A percentile compares a stretch with the other conserved stretches of the same genome.
Conservation (phyloP, 2,888 invertebrate genomes). For the Drosophila tanythrix region DNA sequence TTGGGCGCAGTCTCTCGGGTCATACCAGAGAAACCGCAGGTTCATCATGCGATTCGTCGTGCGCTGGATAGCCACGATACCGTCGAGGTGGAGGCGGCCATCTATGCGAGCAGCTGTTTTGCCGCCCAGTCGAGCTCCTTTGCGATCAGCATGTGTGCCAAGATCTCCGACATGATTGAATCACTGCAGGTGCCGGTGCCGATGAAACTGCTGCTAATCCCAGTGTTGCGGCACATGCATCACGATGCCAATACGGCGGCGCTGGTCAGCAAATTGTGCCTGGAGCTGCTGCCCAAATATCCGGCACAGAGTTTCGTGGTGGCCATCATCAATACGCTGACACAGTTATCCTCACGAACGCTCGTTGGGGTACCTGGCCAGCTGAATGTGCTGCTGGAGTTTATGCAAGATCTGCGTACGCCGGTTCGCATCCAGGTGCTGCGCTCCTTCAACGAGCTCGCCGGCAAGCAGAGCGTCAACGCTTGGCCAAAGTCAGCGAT, state of each 20-base stretch:
- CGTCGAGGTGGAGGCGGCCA: slow-evolving; percentile 98
- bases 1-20: slow-evolving; percentile 96
- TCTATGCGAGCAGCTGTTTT: slow-evolving; percentile 97
- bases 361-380: slow-evolving; percentile 96
- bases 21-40: slow-evolving; percentile 96
- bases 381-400: slow-evolving; percentile 88
- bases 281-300: slow-evolving; percentile 90
- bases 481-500: slow-evolving; percentile 89
- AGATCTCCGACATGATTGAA: slow-evolving; percentile 97
- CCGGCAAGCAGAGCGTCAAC: slow-evolving; percentile 89
- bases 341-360: slow-evolving; percentile 94
- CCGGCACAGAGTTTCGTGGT: slow-evolving; percentile 92
- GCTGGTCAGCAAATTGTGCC: slow-evolving; percentile 90
- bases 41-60: slow-evolving; percentile 96
- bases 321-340: slow-evolving; percentile 93
- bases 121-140: slow-evolving; percentile 98
- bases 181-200: slow-evolving; percentile 96
- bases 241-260: slow-evolving; percentile 89
- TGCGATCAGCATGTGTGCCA: slow-evolving; percentile 97
- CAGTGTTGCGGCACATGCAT: slow-evolving; percentile 96
- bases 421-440: slow-evolving; percentile 89
- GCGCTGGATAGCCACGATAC: slow-evolving; percentile 97
- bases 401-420: slow-evolving; percentile 89
- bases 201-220: slow-evolving; percentile 95
- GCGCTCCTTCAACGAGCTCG: slow-evolving; percentile 89